Base-by-base conservation (phyloP, 1,140 invertebrate species). In the Hylaeus volcanicus region DNA sequence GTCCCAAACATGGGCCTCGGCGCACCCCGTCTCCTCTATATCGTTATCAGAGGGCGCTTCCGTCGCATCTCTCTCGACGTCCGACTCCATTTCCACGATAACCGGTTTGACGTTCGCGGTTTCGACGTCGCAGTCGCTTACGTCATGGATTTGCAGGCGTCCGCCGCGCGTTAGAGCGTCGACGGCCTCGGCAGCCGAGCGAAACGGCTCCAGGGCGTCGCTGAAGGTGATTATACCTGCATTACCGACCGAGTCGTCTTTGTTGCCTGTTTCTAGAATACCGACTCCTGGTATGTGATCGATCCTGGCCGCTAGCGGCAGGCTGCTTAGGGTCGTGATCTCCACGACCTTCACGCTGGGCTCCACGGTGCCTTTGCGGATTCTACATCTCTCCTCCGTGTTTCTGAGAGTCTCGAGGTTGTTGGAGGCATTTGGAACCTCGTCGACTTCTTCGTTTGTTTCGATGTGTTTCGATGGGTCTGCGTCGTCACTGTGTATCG, bases 51-150 rank as follows among this genome's bases (percentile, higher is more conserved):
- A 39, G 4, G 41, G 14, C 5, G 37, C 1, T 4, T 53, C 14
- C 51, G 43, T 8, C 0, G 12, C 1, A 0, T 77, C 61, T 60
- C 12, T 94, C 76, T 95, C 94, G 61, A 93, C 87, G 82, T 95
- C 95, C 1, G 94, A 94, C 64, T 95, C 95, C 51, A 93, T 93
- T 88, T 95, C 94, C 12, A 93, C 92, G 64, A 96, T 92, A 48
- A 95, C 90, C 2, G 15, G 92, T n/a, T 65, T 80, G 3, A 71
- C 71, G 76, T 74, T 87, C 0, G 89, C 86, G 4, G 45, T 65
- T n/a, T 91, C 90, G 9, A 84, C 64, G 37, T 92, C 92, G 69
- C 83, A 85, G 63, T 93, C 91, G 58, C 83, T 90, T 39, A 93
- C 84, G 60, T 93, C 93, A 15, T 74, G 89, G 39, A 93, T 93